Percentiles rank a stretch among this genome's conserved stretches.
phyloP scores from a whole-genome alignment of 2,888 invertebrate species.

The Eucera pruinosa region DNA sequence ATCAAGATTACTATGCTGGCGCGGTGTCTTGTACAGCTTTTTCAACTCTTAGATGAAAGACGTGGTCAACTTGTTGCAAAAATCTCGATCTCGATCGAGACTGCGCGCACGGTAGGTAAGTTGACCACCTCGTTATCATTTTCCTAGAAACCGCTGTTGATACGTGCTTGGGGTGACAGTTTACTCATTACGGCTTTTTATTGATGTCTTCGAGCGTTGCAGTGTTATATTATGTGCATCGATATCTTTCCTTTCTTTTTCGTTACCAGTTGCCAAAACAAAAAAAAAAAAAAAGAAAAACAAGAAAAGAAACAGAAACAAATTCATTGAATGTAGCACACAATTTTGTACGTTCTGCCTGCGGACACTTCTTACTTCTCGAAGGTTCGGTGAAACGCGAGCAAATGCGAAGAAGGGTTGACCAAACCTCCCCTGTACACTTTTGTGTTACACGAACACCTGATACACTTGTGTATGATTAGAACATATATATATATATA shows the following conservation, averaged over 20 bases:
- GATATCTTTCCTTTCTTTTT: constrained; percentile 18
- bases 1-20: constrained; percentile 21
- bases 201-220: constrained; percentile 69
- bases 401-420: constrained; percentile 13
- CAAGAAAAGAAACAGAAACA: constrained; percentile 31
- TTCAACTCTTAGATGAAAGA: constrained; percentile 43
- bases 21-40: constrained; percentile 64
- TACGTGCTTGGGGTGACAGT: constrained; percentile 69
- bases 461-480: no score
- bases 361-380: constrained; percentile 35
- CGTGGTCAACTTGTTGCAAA: constrained; percentile 64
- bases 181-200: constrained; percentile 63
- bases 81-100: constrained; percentile 19
- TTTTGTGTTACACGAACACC: constrained; percentile 42
- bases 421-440: neutral
- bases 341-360: constrained; percentile 38
- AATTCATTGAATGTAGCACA: constrained; percentile 53
- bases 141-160: constrained; percentile 67
- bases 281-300: no score
- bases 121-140: constrained; percentile 60
- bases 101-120: constrained; percentile 61
- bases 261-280: constrained; percentile 21
- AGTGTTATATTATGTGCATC: constrained; percentile 62
- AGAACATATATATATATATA: constrained; percentile 9
- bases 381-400: constrained; percentile 10